Percentiles rank a stretch among this genome's conserved stretches.
Evolutionary conservation across 2,797 vertebrate species (phyloP).

Genomic region (Spinibarbus caldwelli): DNA sequence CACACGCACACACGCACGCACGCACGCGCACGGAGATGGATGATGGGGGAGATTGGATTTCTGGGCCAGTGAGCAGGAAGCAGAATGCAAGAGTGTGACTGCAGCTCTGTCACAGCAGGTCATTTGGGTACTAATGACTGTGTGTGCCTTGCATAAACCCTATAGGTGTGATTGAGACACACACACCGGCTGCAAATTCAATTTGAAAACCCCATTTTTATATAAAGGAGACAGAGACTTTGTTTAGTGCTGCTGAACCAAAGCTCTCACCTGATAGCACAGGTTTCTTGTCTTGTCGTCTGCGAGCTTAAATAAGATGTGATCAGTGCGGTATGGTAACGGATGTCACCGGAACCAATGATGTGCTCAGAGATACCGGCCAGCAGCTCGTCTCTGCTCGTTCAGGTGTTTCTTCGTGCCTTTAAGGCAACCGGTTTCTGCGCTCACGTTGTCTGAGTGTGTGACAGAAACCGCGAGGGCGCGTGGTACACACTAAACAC

Average conservation of each 20-base stretch:
- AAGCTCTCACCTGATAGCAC: conserved; percentile 15
- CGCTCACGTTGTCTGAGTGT: conserved; percentile 35
- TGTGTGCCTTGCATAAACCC: conserved; percentile 32
- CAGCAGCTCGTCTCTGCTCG: neutral
- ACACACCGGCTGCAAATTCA: neutral
- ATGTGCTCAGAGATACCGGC: conserved; percentile 27
- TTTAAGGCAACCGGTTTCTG: conserved; percentile 25
- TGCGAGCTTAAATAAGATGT: conserved; percentile 32
- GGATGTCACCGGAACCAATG: conserved; percentile 17
- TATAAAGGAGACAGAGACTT: neutral
- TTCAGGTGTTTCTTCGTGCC: conserved; percentile 24
- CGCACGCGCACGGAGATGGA: conserved; percentile 33
- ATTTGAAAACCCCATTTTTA: conserved; percentile 24
- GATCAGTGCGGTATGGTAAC: conserved; percentile 6
- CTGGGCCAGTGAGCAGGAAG: conserved; percentile 67
- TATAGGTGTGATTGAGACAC: conserved; percentile 35
- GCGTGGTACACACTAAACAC: conserved; percentile 1
- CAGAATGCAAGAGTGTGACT: conserved; percentile 59
- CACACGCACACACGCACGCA: neutral
- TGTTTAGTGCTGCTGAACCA: conserved; percentile 34
- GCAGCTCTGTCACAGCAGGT: conserved; percentile 63
- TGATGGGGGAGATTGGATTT: conserved; percentile 66
- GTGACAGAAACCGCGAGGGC: conserved; percentile 17
- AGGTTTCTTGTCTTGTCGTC: conserved; percentile 25
- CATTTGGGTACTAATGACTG: conserved; percentile 81